Evolutionary conservation across 2,113 vertebrate genomes (phyloP).

Genomic region (Mirounga angustirostris): DNA sequence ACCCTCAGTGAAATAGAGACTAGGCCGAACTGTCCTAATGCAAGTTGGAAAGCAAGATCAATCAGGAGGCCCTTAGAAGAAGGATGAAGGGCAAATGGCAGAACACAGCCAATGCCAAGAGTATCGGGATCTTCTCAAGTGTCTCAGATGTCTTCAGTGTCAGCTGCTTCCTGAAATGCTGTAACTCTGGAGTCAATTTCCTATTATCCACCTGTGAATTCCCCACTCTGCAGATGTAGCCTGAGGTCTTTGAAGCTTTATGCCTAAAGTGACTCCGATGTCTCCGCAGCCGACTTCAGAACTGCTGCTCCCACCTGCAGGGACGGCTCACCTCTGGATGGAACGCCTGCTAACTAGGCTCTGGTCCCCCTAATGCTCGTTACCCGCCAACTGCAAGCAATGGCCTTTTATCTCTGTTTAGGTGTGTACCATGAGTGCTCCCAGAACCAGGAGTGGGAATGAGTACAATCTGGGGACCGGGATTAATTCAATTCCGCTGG

Average conservation of each 20-base stretch:
- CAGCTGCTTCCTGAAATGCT: slow-evolving; percentile 60
- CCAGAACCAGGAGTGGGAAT: background rate
- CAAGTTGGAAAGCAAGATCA: slow-evolving; percentile 63
- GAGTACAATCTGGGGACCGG: background rate
- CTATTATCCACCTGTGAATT: background rate
- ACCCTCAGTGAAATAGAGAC: slow-evolving; percentile 43
- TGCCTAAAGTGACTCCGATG: background rate
- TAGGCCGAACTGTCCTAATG: slow-evolving; percentile 45
- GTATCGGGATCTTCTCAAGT: background rate
- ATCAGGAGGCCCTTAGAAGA: slow-evolving; percentile 47
- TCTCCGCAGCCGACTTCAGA: accelerated
- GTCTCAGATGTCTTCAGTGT: background rate
- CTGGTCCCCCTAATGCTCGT: background rate
- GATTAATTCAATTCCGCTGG: background rate
- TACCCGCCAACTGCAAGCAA: background rate
- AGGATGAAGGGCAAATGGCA: slow-evolving; percentile 22
- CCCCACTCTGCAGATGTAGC: background rate
- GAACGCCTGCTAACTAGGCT: background rate
- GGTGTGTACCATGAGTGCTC: background rate
- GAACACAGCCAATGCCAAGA: background rate
- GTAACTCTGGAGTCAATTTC: background rate
- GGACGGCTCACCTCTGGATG: accelerated
- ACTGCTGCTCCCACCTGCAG: background rate
- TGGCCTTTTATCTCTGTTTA: background rate
- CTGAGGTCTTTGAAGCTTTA: background rate